Conservation (phyloP, 2,797 vertebrate species). For the Gadopsis marmoratus region DNA sequence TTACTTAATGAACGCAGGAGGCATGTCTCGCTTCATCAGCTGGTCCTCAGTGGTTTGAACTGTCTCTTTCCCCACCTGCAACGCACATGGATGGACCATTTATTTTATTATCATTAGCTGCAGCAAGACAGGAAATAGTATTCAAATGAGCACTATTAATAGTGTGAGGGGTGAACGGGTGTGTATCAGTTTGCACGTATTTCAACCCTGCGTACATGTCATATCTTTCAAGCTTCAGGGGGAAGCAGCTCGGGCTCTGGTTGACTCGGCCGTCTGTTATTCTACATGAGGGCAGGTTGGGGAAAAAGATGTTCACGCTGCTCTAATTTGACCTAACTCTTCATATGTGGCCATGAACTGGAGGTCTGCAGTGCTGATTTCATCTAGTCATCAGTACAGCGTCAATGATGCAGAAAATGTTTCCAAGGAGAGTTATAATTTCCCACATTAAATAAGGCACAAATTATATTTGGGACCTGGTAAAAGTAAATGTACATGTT, state of each 20-base stretch:
- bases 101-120: constrained; percentile 55
- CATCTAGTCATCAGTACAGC: constrained; percentile 13
- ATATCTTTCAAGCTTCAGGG: constrained; percentile 40
- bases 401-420: not conserved
- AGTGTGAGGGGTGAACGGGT: constrained; percentile 59
- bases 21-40: constrained; percentile 99
- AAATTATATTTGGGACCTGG: not conserved
- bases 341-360: not conserved
- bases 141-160: constrained; percentile 63
- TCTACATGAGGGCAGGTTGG: constrained; percentile 8
- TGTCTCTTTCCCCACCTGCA: constrained; percentile 97
- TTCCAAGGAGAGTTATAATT: not conserved
- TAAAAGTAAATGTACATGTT: not conserved
- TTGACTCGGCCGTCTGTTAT: constrained; percentile 27
- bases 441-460: constrained; percentile 10
- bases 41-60: constrained; percentile 99
- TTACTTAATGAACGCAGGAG: constrained; percentile 99
- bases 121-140: constrained; percentile 47
- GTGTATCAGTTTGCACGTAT: constrained; percentile 69
- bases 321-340: constrained; percentile 17
- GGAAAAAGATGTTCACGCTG: constrained; percentile 15
- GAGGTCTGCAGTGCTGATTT: constrained; percentile 12
- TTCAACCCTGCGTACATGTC: constrained; percentile 56
- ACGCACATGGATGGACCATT: constrained; percentile 44
- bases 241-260: constrained; percentile 32